Conservation (phyloP, 2,888 invertebrate genomes). For the Camponotus fellah region DNA sequence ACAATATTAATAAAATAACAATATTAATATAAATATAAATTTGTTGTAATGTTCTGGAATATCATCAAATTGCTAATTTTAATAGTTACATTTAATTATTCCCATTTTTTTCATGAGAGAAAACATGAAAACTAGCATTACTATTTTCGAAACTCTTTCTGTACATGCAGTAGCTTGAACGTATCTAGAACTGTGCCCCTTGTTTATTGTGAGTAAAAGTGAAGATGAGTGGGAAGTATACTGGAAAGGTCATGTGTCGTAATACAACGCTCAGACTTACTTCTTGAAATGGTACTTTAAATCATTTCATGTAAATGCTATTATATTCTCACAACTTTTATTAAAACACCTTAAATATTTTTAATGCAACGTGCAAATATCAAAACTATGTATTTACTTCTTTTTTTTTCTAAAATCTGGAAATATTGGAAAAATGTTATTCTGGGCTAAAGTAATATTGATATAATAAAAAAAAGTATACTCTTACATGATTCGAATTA, state of each 20-base stretch:
- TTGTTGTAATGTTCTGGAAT: neutral
- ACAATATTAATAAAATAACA: neutral
- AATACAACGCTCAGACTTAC: slow-evolving; percentile 70
- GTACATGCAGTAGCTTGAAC: slow-evolving; percentile 23
- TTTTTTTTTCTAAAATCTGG: neutral
- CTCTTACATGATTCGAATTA: neutral
- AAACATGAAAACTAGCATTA: neutral
- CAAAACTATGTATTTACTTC: neutral
- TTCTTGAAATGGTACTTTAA: slow-evolving; percentile 34
- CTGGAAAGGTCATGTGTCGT: slow-evolving; percentile 72
- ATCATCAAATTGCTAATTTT: neutral
- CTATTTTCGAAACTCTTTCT: neutral
- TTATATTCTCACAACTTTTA: neutral
- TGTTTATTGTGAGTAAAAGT: slow-evolving; percentile 75
- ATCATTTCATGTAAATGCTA: neutral
- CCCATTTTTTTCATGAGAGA: neutral
- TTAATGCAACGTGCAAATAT: neutral
- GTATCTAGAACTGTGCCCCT: slow-evolving; percentile 29
- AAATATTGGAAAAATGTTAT: neutral
- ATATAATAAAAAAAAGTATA: neutral
- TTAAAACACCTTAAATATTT: neutral
- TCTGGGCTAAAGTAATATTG: neutral
- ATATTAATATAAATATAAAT: no score
- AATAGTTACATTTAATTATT: neutral
- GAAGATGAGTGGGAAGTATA: slow-evolving; percentile 75